Base-by-base conservation (phyloP, 2,113 vertebrate genomes). In the Pluvianellus socialis region DNA sequence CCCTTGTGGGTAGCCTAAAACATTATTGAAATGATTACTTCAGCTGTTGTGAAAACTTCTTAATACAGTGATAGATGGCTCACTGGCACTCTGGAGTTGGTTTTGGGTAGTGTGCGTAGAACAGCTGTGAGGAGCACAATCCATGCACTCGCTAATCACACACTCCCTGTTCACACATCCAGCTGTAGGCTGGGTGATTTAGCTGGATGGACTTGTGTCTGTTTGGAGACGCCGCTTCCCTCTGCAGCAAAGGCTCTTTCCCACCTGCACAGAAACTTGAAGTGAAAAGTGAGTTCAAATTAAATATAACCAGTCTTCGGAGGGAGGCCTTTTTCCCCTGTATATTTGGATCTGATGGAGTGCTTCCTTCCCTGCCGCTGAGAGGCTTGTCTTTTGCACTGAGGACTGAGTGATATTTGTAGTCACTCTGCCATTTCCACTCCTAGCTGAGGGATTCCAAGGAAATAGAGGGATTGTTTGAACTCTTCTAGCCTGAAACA, bases 71-170 rank as follows among this genome's bases (percentile, higher is more conserved):
- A 52, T 24, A n/a, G 35, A 16, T 42, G 76, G 21, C 28, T 67
- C 32, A 38, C 24, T 71, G 50, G 27, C 27, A 23, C 49, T 71
- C 17, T 9, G 12, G 38, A 21, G 7, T 71, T 56, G 42, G 68
- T 40, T 27, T 42, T 35, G 47, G 49, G 24, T 50, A 5, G 28
- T 14, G 13, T 35, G 44, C 2, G 19, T 79, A 52, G 45, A 66
- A 42, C 40, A 81, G 58, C 53, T 72, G 40, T 40, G 71, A 90
- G 65, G 18, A 82, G 13, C 28, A 45, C 61, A 12, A 9, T 21
- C 2, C 0, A 3, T 45, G 23, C 9, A 4, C 40, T 72, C 3
- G 1, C 7, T 26, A 40, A 32, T 80, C 28, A 12, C 55, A 17
- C 44, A 66, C 10, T 24, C 77, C 40, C 33, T 42, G 49, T 45